Percentiles rank a stretch among this genome's conserved stretches.
Conservation (phyloP, 2,113 vertebrate species). For the Callospermophilus lateralis region DNA sequence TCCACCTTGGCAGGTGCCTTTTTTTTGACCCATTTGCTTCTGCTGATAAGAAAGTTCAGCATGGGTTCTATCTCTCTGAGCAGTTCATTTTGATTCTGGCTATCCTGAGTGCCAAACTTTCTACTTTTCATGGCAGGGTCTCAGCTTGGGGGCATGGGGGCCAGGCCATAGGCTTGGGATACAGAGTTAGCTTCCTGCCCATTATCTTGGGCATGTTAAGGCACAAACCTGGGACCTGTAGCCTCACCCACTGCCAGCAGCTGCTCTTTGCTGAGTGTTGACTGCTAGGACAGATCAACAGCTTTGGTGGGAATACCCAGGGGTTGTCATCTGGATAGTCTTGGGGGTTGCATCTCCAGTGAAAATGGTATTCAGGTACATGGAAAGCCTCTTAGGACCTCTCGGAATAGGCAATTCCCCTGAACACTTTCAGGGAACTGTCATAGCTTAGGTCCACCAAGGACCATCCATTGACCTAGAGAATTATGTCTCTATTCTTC, state of each 20-base stretch:
- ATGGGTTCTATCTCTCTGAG: slow-evolving; percentile 97
- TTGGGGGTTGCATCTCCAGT: no score
- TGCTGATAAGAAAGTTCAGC: slow-evolving; percentile 92
- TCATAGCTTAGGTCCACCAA: no score
- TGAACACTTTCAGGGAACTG: no score
- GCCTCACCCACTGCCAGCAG: slow-evolving; percentile 85
- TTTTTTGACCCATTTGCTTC: slow-evolving; percentile 89
- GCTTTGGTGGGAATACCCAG: slow-evolving; percentile 86
- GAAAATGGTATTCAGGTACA: no score
- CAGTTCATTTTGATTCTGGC: slow-evolving; percentile 92
- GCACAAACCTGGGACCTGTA: not conserved
- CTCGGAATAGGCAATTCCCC: no score
- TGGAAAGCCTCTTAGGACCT: no score
- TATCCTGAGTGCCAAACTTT: slow-evolving; percentile 87
- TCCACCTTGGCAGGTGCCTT: no score
- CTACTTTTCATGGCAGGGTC: slow-evolving; percentile 82
- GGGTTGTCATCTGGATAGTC: slow-evolving; percentile 94
- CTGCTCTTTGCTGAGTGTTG: slow-evolving; percentile 89
- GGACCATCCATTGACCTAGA: no score
- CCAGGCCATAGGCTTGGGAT: slow-evolving; percentile 85
- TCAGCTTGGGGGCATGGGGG: slow-evolving; percentile 78
- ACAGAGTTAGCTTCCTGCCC: slow-evolving; percentile 78
- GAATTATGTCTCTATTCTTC: no score
- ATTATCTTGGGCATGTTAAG: slow-evolving; percentile 71
- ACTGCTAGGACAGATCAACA: slow-evolving; percentile 89